A percentile compares a stretch with the other conserved stretches of the same genome.
phyloP scores from a whole-genome alignment of 2,797 vertebrate species.

The Tokudaia tokunoshimensis region DNA sequence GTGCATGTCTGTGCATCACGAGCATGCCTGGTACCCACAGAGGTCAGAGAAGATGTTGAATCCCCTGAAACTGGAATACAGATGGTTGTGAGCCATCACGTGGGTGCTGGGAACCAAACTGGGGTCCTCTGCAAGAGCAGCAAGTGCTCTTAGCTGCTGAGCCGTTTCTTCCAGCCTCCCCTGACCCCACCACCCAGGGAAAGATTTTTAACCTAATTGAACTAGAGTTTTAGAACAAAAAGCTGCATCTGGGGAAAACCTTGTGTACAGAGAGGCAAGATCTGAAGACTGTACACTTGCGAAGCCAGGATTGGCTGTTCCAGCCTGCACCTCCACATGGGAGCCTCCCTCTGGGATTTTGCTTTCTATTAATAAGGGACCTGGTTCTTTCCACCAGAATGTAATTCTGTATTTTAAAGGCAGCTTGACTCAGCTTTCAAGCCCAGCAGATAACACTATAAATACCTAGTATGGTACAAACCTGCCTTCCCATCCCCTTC shows the following conservation, averaged over 20 bases:
- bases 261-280: not conserved
- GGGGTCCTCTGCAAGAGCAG: not conserved
- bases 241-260: not conserved
- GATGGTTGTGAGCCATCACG: not conserved
- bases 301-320: not conserved
- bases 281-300: not conserved
- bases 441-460: slow-evolving; percentile 70
- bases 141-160: not conserved
- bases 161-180: not conserved
- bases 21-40: not conserved
- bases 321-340: not conserved
- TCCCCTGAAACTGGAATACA: not conserved
- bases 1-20: not conserved
- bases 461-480: slow-evolving; percentile 47
- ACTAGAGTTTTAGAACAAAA: not conserved
- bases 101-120: not conserved
- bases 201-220: not conserved
- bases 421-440: slow-evolving; percentile 73
- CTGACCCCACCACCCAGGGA: rapidly evolving
- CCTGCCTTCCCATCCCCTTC: not conserved
- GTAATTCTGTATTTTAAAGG: slow-evolving; percentile 70
- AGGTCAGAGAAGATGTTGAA: not conserved
- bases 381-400: slow-evolving; percentile 53
- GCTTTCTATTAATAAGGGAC: slow-evolving; percentile 28
- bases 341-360: not conserved